Conservation (phyloP, 1,140 invertebrate species). For the Nilaparvata lugens region DNA sequence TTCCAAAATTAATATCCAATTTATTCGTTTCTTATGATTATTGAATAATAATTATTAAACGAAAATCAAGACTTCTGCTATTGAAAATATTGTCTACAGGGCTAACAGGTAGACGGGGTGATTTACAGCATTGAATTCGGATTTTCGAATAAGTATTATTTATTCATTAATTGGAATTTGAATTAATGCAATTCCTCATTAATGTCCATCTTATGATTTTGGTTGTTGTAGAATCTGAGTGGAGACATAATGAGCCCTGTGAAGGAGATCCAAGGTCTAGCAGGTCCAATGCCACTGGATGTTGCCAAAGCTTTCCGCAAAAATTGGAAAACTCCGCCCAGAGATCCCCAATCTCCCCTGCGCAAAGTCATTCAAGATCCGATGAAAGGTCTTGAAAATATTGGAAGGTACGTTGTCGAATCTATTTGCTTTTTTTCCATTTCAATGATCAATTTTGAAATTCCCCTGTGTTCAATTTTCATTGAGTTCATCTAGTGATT, state of each 20-base stretch:
- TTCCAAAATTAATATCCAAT: too few species aligned
- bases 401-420: constrained; percentile 51
- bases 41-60: too few species aligned
- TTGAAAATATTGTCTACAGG: too few species aligned
- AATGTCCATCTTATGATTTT: constrained; percentile 10
- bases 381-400: constrained; percentile 73
- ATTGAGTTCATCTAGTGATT: too few species aligned
- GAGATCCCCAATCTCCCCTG: constrained; percentile 25
- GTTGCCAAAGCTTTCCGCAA: constrained; percentile 62
- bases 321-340: constrained; percentile 71
- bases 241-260: constrained; percentile 51
- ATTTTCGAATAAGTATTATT: too few species aligned
- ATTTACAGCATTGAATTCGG: too few species aligned
- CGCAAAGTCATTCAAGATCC: constrained; percentile 41
- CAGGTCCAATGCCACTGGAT: constrained; percentile 71
- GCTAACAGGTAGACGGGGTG: too few species aligned
- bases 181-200: constrained; percentile 11
- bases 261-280: constrained; percentile 66
- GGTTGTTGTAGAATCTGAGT: constrained; percentile 4
- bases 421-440: background rate
- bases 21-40: too few species aligned
- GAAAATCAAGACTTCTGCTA: too few species aligned
- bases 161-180: constrained; percentile 7
- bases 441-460: too few species aligned
- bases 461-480: too few species aligned